Evolutionary conservation across 2,797 vertebrate genomes (phyloP).

Genomic region (Hoplostethus atlanticus): DNA sequence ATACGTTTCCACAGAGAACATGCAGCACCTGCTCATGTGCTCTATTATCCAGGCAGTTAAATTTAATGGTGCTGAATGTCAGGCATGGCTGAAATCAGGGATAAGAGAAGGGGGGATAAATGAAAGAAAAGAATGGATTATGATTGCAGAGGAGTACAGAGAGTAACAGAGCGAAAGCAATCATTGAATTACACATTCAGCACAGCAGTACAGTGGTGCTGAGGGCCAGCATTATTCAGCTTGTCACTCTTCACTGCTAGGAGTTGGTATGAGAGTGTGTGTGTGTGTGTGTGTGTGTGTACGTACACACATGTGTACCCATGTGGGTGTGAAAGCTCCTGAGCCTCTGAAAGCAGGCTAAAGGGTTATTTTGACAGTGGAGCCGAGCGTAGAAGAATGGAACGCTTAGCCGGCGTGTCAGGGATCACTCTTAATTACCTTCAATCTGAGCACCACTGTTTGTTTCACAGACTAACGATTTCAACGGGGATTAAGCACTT

Average conservation of each 20-base stretch:
- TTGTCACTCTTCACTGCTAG: not conserved
- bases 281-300: not conserved
- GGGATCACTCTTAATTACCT: conserved; percentile 75
- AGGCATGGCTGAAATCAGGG: conserved; percentile 1
- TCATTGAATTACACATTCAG: conserved; percentile 16
- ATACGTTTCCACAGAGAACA: conserved; percentile 13
- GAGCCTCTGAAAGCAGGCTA: conserved; percentile 12
- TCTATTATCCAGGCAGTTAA: conserved; percentile 25
- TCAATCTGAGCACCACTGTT: conserved; percentile 66
- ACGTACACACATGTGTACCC: not conserved
- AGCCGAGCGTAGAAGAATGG: conserved; percentile 44
- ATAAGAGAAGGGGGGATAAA: not conserved
- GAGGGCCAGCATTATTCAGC: not conserved
- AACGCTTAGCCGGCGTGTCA: conserved; percentile 62
- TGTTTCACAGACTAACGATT: conserved; percentile 71
- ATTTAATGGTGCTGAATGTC: conserved; percentile 29
- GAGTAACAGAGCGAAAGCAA: not conserved
- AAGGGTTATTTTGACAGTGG: conserved; percentile 41
- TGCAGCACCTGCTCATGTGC: conserved; percentile 1
- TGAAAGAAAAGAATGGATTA: not conserved
- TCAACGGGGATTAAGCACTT: conserved; percentile 73
- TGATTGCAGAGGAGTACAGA: conserved; percentile 16
- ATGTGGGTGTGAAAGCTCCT: not conserved
- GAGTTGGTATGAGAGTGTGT: not conserved
- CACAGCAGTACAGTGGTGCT: not conserved